Base-by-base conservation (phyloP, 2,113 vertebrate species). In the Athene cunicularia region DNA sequence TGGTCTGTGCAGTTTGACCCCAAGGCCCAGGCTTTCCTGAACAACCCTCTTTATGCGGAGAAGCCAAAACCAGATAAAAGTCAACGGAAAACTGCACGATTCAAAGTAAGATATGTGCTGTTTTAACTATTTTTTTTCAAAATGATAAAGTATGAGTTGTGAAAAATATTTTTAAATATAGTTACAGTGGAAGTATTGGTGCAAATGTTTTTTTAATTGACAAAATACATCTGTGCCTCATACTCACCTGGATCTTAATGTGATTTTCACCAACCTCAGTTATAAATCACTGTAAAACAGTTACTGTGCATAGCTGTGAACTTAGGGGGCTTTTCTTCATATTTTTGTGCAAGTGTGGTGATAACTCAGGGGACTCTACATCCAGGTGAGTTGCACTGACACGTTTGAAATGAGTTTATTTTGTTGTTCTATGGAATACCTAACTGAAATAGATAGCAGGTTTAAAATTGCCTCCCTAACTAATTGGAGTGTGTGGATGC, bases 1-100 rank as follows among this genome's bases (percentile, higher is more conserved):
- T 99, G 99, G 99, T 98, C 98, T 70, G 98, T 99, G 56, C 99
- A 99, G 98, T 99, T 99, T 98, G 98, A 99, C 97, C 84, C 96
- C 76, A 98, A 98, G 90, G 99, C 99, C 35, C 98, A 98, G 97
- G 98, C 94, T n/a, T 97, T 99, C 90, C 98, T 99, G 89, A 98
- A 96, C 95, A 99, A 99, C 98, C 99, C 99, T 93, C 96, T 99
- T 92, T 99, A 99, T 90, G 88, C 96, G 80, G 98, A 98, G 81
- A 99, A 99, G 92, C 97, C 98, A 75, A 99, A 98, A 92, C 95
- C 96, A 67, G 98, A 99, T 76, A 98, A 91, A 95, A 87, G 67
- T 66, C 97, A 97, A 30, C 95, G 97, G 83, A 99, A 98, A 97
- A 97, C 97, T 74, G n/a, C 95, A 43, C 98, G 97, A 39, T 98